Conservation (phyloP, 2,888 invertebrate species). For the Leptothorax acervorum region DNA sequence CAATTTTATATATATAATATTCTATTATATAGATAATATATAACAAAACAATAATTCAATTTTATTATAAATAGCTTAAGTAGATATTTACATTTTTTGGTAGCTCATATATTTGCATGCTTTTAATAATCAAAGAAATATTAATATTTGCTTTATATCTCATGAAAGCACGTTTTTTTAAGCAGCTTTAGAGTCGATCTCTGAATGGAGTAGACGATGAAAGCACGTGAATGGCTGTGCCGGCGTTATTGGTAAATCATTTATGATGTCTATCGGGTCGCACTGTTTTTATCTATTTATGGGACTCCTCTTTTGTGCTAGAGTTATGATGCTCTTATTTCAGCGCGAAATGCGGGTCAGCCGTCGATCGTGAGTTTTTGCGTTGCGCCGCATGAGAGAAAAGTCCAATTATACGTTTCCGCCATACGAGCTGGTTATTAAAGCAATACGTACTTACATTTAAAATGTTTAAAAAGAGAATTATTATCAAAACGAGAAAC, state of each 20-base stretch:
- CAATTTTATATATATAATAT: neutral
- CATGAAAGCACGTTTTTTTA: neutral
- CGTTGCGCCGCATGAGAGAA: slow-evolving; percentile 5
- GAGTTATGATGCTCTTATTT: slow-evolving; percentile 39
- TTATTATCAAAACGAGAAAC: neutral
- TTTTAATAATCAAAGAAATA: slow-evolving; percentile 7
- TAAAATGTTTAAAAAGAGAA: neutral
- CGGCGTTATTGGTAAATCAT: slow-evolving; percentile 58
- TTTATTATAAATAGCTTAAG: neutral
- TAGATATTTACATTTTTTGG: neutral
- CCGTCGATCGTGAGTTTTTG: slow-evolving; percentile 23
- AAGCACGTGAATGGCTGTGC: slow-evolving; percentile 58
- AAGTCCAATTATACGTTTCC: slow-evolving; percentile 38
- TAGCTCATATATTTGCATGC: neutral
- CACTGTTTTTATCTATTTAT: slow-evolving; percentile 63
- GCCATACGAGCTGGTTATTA: slow-evolving; percentile 17
- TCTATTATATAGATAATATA: no score
- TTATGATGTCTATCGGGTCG: slow-evolving; percentile 66
- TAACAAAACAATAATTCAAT: neutral
- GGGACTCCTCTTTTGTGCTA: neutral
- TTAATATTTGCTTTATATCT: neutral
- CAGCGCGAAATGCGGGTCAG: slow-evolving; percentile 26
- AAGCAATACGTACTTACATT: neutral
- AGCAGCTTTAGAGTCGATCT: neutral
- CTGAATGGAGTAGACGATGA: slow-evolving; percentile 58